Base-by-base conservation (phyloP, 2,113 vertebrate species). In the Neopipo cinnamomea region DNA sequence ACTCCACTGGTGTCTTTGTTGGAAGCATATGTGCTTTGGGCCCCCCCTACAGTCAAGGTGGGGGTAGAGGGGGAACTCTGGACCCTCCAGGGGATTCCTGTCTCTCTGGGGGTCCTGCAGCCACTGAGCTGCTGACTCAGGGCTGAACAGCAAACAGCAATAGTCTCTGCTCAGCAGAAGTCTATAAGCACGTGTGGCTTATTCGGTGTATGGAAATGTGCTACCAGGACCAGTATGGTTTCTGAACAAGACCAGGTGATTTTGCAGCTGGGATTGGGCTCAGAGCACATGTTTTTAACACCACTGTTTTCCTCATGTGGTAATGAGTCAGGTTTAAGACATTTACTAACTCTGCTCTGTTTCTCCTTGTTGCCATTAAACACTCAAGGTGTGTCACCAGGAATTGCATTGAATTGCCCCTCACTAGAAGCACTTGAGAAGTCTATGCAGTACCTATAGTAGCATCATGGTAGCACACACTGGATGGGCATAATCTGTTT, bases 401-500 rank as follows among this genome's bases (percentile, higher is more conserved):
- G 35, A 47, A 22, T 21, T 2, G 0, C 35, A 5, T 4, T 1
- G 24, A 63, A 35, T 4, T 66, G n/a, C 70, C 30, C 42, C 11
- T 30, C 33, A 16, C 27, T 39, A 42, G 24, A 56, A 68, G 58
- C 52, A 11, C 25, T 11, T 47, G 53, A 58, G 85, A 42, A 70
- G 15, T 14, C 37, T 28, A 3, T n/a, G 23, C 25, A 24, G 44
- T 3, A 24, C 61, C 53, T 76, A 3, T 12, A 15, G 31, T 5
- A 70, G 66, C 41, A 30, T 35, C 19, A 2, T 50, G 53, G 41
- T 12, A 53, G 55, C 24, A 49, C n/a, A 23, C 1, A 2, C 52
- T 1, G 17, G 49, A 46, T 0, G 1, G 50, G 23, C 50, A 79
- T 0, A 0, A 17, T 37, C 88, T 11, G 0, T 14, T 83, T 82